Percentiles rank a stretch among this genome's conserved stretches.
phyloP scores from a whole-genome alignment of 2,113 vertebrate species.

The Eclectus roratus region DNA sequence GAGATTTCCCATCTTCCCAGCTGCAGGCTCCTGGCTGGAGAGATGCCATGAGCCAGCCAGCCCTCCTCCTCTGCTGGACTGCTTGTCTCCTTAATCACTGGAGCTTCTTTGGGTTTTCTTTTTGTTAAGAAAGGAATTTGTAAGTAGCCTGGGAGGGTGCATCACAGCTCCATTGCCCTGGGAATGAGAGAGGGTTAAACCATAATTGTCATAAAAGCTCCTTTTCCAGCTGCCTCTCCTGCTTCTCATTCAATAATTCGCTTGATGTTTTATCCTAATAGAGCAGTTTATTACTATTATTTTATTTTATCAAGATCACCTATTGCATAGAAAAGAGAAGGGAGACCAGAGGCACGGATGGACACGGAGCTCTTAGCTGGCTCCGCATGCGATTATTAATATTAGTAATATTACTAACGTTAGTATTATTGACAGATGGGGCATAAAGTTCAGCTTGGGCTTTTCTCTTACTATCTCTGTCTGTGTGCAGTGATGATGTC shows the following conservation, averaged over 20 bases:
- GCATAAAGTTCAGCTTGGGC: background rate
- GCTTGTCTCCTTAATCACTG: background rate
- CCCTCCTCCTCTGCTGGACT: background rate
- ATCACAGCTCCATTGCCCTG: slow-evolving; percentile 6
- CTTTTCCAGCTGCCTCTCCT: slow-evolving; percentile 32
- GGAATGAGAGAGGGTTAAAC: slow-evolving; percentile 19
- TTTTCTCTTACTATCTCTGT: background rate
- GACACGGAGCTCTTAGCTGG: slow-evolving; percentile 3
- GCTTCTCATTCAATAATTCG: slow-evolving; percentile 60
- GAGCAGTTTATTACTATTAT: slow-evolving; percentile 68
- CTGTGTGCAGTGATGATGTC: background rate
- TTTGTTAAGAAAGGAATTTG: background rate
- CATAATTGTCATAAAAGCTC: slow-evolving; percentile 37
- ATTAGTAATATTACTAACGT: background rate
- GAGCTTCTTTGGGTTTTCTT: background rate
- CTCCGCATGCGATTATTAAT: background rate
- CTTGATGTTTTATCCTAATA: slow-evolving; percentile 70
- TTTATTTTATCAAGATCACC: slow-evolving; percentile 69
- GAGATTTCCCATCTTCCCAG: background rate
- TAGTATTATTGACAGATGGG: slow-evolving; percentile 5
- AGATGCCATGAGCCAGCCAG: background rate
- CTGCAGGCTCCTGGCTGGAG: background rate
- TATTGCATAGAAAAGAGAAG: slow-evolving; percentile 44
- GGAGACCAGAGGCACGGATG: background rate
- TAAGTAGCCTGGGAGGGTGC: background rate